A percentile compares a stretch with the other conserved stretches of the same genome.
These are phyloP conservation scores for Uloborus diversus DNA, from an alignment of 1,140 invertebrate species.

Conservation along the genomic window DNA sequence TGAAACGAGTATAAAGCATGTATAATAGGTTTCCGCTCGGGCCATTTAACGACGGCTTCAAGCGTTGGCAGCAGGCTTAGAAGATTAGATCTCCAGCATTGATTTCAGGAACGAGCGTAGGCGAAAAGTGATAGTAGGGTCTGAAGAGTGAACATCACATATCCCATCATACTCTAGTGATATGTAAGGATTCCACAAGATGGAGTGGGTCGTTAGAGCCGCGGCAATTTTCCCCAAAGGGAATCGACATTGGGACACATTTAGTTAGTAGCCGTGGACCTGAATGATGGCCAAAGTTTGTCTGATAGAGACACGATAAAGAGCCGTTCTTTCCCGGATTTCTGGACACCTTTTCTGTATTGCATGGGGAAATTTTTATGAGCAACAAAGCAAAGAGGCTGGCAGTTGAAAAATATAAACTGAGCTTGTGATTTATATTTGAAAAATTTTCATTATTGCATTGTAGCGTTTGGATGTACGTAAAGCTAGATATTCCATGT, in stretches of 20 bases:
- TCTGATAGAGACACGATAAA: too few species aligned
- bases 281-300: too few species aligned
- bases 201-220: conserved; percentile 8
- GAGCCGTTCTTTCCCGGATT: too few species aligned
- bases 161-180: conserved; percentile 30
- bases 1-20: too few species aligned
- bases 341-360: too few species aligned
- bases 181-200: conserved; percentile 1
- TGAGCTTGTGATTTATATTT: too few species aligned
- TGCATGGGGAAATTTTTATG: too few species aligned
- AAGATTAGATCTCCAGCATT: conserved; percentile 38
- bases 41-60: conserved; percentile 26
- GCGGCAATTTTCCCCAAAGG: background rate
- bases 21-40: conserved; percentile 32
- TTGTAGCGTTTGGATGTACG: too few species aligned
- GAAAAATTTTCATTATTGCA: too few species aligned
- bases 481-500: too few species aligned
- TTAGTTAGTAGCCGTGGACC: background rate
- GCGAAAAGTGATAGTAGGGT: conserved; percentile 46
- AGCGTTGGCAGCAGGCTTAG: conserved; percentile 21
- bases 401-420: too few species aligned
- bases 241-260: conserved; percentile 39
- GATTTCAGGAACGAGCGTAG: conserved; percentile 26
- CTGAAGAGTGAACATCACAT: background rate
- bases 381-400: too few species aligned